phyloP scores from a whole-genome alignment of 2,113 vertebrate species.

The Trematocara unimaculatum region DNA sequence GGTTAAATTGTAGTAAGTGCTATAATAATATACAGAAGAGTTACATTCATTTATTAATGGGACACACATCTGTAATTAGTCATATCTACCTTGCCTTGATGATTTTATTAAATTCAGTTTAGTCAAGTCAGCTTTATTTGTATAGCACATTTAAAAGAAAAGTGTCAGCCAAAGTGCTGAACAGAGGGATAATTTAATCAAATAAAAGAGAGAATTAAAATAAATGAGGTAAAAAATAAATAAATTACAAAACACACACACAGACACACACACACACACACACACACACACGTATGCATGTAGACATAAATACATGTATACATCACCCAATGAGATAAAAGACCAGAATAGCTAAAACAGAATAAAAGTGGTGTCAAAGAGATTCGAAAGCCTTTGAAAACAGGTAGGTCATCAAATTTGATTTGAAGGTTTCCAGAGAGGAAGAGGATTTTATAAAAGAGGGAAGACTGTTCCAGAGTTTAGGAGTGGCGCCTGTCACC shows the following conservation, averaged over 20 bases:
- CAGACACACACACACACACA: neutral
- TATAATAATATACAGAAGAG: neutral
- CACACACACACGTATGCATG: accelerated
- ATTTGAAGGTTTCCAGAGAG: neutral
- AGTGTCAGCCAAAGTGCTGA: neutral
- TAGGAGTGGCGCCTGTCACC: neutral
- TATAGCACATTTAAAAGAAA: neutral
- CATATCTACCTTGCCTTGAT: neutral
- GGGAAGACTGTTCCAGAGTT: neutral
- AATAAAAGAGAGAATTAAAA: neutral
- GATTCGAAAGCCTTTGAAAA: neutral
- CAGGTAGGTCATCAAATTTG: neutral
- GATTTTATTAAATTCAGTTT: neutral
- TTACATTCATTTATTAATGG: neutral
- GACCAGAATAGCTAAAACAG: neutral
- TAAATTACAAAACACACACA: neutral
- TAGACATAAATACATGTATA: neutral
- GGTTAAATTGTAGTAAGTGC: neutral
- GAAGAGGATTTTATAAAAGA: neutral
- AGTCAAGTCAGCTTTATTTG: neutral
- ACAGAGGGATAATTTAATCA: neutral
- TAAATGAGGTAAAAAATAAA: neutral
- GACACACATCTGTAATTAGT: neutral
- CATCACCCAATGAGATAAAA: neutral
- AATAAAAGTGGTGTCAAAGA: neutral